Evolutionary conservation across 2,888 invertebrate genomes (phyloP), one percentile per base, ranked within the genome.

Genomic region (Brenthis hecate): DNA sequence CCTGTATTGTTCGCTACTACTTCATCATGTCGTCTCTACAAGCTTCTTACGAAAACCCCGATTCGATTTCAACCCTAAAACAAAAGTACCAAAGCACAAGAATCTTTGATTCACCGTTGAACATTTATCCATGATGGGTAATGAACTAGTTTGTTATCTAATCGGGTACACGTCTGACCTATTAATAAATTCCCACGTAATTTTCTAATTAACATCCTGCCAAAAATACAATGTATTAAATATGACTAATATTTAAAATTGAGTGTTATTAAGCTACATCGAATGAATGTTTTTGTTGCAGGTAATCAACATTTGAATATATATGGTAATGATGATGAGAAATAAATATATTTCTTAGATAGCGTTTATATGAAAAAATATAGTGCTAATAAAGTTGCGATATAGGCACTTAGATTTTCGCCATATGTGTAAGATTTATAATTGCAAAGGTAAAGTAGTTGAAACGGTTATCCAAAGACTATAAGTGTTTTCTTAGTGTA

Each of bases 141-240:
- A 91, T 91, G 89, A 89, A 90, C 91, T 91, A 91, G 89, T 91
- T 91, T 91, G 91, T 91, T 91, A 91, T 91, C 91, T 92, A 91
- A 91, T 91, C 91, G 89, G 85, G 78, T 87, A 90, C 89, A 89
- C 87, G 81, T 86, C 83, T 81, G 84, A 86, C 88, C 89, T 90
- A 91, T 91, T 91, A 90, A 91, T 91, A 90, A 90, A 91, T 91
- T 91, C 88, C 86, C 86, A 89, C 89, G 88, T 89, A 87, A 89
- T 90, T 91, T 90, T 89, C 88, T 90, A 90, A 90, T 90, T 90
- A 91, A 87, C 89, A 89, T 89, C 89, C 88, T 86, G 87, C 69
- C 63, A 23, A 58, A 66, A 62, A 68, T 56, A 43, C 60, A 64
- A 57, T 63, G 64, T 56, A 65, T n/a, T n/a, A 19, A 53, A 36